phyloP scores from a whole-genome alignment of 2,113 vertebrate species.

The Chrysochloris asiatica region DNA sequence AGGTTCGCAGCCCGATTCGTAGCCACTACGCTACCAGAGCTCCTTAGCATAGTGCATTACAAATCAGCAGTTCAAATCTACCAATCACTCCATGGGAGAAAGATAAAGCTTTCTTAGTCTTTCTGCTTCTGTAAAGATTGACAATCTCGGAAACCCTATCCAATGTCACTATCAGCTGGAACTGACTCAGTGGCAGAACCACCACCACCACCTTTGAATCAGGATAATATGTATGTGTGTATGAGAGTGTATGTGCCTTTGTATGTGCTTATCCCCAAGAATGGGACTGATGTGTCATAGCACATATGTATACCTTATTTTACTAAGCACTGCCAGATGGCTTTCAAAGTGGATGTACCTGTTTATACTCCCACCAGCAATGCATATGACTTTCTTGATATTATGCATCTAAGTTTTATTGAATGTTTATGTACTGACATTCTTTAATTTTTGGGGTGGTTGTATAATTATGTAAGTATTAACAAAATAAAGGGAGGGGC shows the following conservation, averaged over 20 bases:
- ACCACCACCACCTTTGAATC: not conserved
- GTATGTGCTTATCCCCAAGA: not conserved
- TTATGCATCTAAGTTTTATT: slow-evolving; percentile 33
- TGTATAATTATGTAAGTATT: not conserved
- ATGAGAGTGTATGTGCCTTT: not conserved
- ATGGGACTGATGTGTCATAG: not conserved
- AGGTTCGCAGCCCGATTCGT: no score
- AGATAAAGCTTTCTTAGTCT: no score
- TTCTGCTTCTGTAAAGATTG: no score
- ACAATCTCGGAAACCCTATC: no score
- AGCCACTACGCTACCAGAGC: no score
- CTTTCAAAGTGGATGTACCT: not conserved
- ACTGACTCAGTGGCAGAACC: no score
- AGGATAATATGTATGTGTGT: not conserved
- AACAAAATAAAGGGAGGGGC: not conserved
- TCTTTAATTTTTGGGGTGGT: not conserved
- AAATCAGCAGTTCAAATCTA: no score
- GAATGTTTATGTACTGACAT: no score
- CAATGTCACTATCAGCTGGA: no score
- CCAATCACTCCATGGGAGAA: no score
- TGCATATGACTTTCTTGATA: not conserved
- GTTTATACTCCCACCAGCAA: not conserved
- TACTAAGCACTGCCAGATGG: not conserved
- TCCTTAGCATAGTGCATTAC: no score
- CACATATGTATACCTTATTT: not conserved